Evolutionary conservation across 1,140 invertebrate genomes (phyloP).

Genomic region (Nasonia longicornis): DNA sequence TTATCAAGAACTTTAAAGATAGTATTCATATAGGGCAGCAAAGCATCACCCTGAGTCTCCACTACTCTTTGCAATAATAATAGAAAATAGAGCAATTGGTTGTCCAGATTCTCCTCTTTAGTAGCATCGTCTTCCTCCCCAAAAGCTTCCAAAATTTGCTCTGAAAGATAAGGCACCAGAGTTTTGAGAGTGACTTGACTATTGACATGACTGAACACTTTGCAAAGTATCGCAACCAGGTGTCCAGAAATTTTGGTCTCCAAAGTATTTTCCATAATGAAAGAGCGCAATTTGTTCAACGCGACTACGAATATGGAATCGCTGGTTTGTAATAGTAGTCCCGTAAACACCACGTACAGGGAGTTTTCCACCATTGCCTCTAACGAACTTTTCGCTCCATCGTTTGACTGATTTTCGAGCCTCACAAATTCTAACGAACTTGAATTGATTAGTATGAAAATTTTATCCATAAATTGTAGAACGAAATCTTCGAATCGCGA

Average conservation of each 20-base stretch:
- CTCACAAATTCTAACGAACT: constrained; percentile 77
- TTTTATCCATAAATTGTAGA: constrained; percentile 84
- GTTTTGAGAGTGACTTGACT: constrained; percentile 75
- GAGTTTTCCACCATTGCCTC: constrained; percentile 80
- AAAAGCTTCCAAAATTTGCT: constrained; percentile 71
- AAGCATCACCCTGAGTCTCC: constrained; percentile 72
- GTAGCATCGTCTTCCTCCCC: constrained; percentile 69
- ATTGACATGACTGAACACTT: constrained; percentile 78
- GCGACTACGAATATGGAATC: constrained; percentile 74
- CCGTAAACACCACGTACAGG: constrained; percentile 67
- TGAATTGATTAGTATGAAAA: constrained; percentile 81
- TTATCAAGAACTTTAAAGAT: constrained; percentile 74
- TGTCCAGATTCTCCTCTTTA: constrained; percentile 81
- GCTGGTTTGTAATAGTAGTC: constrained; percentile 68
- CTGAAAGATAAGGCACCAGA: constrained; percentile 79
- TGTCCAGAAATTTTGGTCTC: constrained; percentile 87
- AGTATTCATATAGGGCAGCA: constrained; percentile 74
- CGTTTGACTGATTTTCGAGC: constrained; percentile 69
- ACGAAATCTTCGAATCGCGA: constrained; percentile 91
- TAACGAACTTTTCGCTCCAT: constrained; percentile 72
- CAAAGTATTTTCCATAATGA: constrained; percentile 80
- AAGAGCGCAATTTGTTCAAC: constrained; percentile 79
- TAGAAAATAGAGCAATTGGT: constrained; percentile 83
- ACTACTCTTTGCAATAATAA: constrained; percentile 81
- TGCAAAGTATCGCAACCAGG: constrained; percentile 74